Base-by-base conservation (phyloP, 2,888 invertebrate species). In the Allolobophora icterica region DNA sequence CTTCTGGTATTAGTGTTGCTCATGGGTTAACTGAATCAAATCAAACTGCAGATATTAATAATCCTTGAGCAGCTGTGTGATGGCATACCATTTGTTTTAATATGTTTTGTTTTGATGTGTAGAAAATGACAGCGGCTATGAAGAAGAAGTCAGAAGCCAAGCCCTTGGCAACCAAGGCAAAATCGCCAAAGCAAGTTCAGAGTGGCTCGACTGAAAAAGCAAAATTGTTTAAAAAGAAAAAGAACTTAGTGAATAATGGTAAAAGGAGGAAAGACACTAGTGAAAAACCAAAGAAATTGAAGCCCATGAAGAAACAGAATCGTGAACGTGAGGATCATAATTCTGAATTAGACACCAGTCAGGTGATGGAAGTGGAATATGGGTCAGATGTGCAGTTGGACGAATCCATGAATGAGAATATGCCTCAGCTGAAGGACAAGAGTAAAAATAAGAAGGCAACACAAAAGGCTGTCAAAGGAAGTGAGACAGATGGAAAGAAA, bases 291-390 rank as follows among this genome's bases (percentile, higher is more conserved):
- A 87, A 35, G 34, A 87, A 87, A 33, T 87, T 17, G n/a, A 35
- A 34, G 38, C n/a, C 87, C 30, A 71, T n/a, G 19, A 87, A 35
- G 34, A 87, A 87, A 38, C 24, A 34, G 38, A 35, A 34, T 35
- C 38, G 5, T 35, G 34, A 87, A 38, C 15, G 38, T 34, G n/a
- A 87, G 24, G 87, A 87, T 35, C 34, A 87, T 38, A 17, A 87
- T 34, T 35, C 34, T 34, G 38, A 87, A 38, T n/a, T 35, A 35
- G 87, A 87, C 5, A 24, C 19, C 30, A 87, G 35, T 87, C 35
- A 87, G 35, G 24, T 38, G 38, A 87, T 87, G 87, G 87, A 87
- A 87, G 87, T 87, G 1, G 87, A 87, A 24, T 87, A 87, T 35
- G 38, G 87, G 34, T 87, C 87, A 34, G 38, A 87, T 17, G 34